Conservation (phyloP, 1,140 invertebrate genomes). For the Rhopalosiphum padi region DNA sequence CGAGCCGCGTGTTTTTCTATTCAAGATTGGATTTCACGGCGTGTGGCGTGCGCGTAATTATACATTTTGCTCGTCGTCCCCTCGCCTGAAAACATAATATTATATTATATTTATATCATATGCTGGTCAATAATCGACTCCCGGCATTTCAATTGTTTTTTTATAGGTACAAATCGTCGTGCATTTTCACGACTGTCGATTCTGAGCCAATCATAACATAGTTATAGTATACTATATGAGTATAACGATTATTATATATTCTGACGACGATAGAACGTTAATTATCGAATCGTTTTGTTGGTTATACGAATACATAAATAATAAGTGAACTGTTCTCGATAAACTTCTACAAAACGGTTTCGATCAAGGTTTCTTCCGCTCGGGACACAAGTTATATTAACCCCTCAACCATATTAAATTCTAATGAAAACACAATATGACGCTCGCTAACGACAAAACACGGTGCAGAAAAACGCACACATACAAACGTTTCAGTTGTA, state of each 20-base stretch:
- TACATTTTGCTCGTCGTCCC: slow-evolving; percentile 40
- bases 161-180: background rate
- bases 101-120: background rate
- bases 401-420: background rate
- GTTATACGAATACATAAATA: background rate
- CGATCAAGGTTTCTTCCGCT: background rate
- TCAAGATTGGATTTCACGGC: slow-evolving; percentile 52
- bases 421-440: slow-evolving; percentile 16
- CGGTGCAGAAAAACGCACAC: background rate
- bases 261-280: background rate
- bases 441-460: background rate
- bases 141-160: background rate
- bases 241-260: background rate
- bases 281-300: background rate
- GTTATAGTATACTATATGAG: background rate
- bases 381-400: background rate
- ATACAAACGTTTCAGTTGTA: background rate
- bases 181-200: background rate
- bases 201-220: background rate
- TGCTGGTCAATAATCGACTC: background rate
- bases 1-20: slow-evolving; percentile 51
- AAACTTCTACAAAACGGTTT: background rate
- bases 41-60: slow-evolving; percentile 24
- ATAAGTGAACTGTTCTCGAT: background rate
- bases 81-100: background rate